Conservation (phyloP, 2,888 invertebrate species). For the Noctua janthina region DNA sequence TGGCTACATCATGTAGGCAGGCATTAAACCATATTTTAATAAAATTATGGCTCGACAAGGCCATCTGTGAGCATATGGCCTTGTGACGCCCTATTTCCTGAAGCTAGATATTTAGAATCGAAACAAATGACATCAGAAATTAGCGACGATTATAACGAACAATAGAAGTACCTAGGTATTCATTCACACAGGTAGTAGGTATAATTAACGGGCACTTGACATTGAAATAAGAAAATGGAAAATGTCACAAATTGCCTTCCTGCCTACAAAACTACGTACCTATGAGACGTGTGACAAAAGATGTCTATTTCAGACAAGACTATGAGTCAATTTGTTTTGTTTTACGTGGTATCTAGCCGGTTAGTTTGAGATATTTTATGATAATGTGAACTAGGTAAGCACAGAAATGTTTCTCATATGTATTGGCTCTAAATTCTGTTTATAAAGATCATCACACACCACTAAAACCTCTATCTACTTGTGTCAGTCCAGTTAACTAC, state of each 20-base stretch:
- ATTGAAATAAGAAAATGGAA: constrained; percentile 65
- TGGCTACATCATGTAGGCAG: not conserved
- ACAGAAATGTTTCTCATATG: not conserved
- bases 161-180: constrained; percentile 77
- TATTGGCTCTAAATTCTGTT: not conserved
- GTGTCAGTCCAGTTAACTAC: not conserved
- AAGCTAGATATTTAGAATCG: constrained; percentile 40
- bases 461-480: not conserved
- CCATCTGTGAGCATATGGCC: constrained; percentile 14
- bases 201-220: constrained; percentile 60
- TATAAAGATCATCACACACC: not conserved
- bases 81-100: constrained; percentile 55
- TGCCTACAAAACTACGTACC: not conserved
- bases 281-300: constrained; percentile 15
- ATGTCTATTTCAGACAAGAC: constrained; percentile 20
- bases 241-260: constrained; percentile 45
- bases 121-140: constrained; percentile 66
- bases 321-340: constrained; percentile 1
- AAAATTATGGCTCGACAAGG: not conserved
- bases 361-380: constrained; percentile 11
- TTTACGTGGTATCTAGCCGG: constrained; percentile 5
- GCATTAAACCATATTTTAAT: not conserved
- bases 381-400: not conserved
- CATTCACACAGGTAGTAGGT: constrained; percentile 51
- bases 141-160: constrained; percentile 77